Conservation (phyloP, 2,888 invertebrate species). For the Monoplex corrugatus region DNA sequence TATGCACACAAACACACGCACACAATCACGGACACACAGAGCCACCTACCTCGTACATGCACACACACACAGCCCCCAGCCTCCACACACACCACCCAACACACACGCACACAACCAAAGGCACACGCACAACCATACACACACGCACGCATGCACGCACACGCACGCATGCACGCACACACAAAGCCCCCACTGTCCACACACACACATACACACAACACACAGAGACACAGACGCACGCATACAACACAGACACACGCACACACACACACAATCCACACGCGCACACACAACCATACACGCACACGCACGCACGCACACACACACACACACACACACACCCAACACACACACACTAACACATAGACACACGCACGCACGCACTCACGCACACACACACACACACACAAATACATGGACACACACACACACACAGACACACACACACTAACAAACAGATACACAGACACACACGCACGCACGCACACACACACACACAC, state of each 20-base stretch:
- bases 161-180: background rate
- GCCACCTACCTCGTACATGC: background rate
- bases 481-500: background rate
- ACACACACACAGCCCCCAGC: background rate
- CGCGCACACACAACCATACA: conserved; percentile 16
- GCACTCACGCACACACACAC: too few species aligned
- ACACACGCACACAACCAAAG: too few species aligned
- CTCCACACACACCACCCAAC: too few species aligned
- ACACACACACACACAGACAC: background rate
- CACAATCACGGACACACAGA: background rate
- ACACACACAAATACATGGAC: background rate
- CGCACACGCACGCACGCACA: conserved; percentile 10
- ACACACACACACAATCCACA: conserved; percentile 13
- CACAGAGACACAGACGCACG: background rate
- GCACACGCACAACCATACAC: conserved; percentile 5
- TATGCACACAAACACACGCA: background rate
- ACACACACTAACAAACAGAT: background rate
- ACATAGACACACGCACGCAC: too few species aligned
- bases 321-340: background rate
- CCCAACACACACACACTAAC: too few species aligned
- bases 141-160: conserved; percentile 4
- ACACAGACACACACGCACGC: background rate
- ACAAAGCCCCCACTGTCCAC: too few species aligned
- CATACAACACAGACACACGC: too few species aligned
- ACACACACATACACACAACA: conserved; percentile 4